Evolutionary conservation across 2,113 vertebrate species (phyloP), one percentile per base, ranked within the genome.

Genomic region (Oriolus oriolus): DNA sequence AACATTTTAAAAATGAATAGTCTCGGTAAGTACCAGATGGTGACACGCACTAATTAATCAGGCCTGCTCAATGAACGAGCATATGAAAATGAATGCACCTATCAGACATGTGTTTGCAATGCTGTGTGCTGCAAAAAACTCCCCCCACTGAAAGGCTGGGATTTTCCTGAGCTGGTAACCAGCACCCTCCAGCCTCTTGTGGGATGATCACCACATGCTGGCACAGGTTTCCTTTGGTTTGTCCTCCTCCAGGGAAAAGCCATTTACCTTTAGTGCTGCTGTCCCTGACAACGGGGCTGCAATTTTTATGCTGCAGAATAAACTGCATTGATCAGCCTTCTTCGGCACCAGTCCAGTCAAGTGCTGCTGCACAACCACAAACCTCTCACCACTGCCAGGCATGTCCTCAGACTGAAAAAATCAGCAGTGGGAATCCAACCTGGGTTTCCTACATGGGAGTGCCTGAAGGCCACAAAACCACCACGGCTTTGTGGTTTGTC

Each of bases 1-100:
- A 98, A 97, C 97, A 97, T 98, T 98, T 98, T 94, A 97, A 97
- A 98, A 98, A 98, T 98, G 97, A 98, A 98, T 96, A 98, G 96
- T 97, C 96, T 98, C 71, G 59, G 93, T 98, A 98, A 98, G 96
- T 97, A 97, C 96, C 97, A 98, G 97, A 98, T 98, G 98, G 97
- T 98, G 96, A 98, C 97, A 98, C 3, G 85, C 96, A 97, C 97
- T 98, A 98, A 98, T 98, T 98, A 98, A 98, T 98, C 97, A 98
- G 97, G 94, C 93, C 97, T 95, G 95, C 96, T 98, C 97, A 95
- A 87, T 97, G 97, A 98, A 98, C 37, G 95, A 96, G 95, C 95
- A 94, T 78, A 95, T 98, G 96, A 98, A 98, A 98, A 98, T 95
- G 97, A 97, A 98, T 89, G 96, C 75, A 97, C 97, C 98, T 98